Conservation (phyloP, 2,888 invertebrate genomes). For the Orthosia cruda region DNA sequence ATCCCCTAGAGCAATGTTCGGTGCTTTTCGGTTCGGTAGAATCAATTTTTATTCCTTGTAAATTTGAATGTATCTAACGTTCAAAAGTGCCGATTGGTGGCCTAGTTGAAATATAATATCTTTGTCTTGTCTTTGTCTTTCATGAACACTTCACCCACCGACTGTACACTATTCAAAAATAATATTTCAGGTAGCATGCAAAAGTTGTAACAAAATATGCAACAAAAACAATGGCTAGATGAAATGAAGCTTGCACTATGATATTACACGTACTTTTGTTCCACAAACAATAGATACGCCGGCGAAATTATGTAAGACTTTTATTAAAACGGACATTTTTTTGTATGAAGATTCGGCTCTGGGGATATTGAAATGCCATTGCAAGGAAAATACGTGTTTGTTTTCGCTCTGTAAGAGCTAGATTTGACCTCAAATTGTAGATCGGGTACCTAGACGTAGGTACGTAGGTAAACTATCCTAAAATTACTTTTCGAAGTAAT, state of each 20-base stretch:
- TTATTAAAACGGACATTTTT: constrained; percentile 70
- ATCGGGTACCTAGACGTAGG: constrained; percentile 25
- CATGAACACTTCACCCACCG: constrained; percentile 40
- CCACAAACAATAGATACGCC: constrained; percentile 70
- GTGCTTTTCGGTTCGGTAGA: constrained; percentile 23
- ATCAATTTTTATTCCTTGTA: too few species aligned
- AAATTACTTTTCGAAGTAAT: constrained; percentile 39
- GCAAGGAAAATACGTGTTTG: constrained; percentile 70
- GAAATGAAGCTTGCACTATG: constrained; percentile 80
- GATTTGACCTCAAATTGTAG: constrained; percentile 79
- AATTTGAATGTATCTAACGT: too few species aligned
- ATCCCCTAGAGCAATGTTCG: too few species aligned
- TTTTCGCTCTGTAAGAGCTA: constrained; percentile 78
- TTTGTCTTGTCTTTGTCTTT: too few species aligned
- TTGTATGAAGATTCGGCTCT: constrained; percentile 55
- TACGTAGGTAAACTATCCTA: constrained; percentile 22
- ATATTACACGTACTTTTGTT: constrained; percentile 78
- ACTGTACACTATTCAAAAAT: constrained; percentile 54
- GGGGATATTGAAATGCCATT: constrained; percentile 58
- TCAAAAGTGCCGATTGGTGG: too few species aligned
- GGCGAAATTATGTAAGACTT: constrained; percentile 66
- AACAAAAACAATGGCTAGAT: constrained; percentile 80
- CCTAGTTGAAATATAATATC: too few species aligned
- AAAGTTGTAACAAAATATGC: constrained; percentile 79
- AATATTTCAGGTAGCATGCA: constrained; percentile 68